Evolutionary conservation across 35 echinoderm and acorn worm species (phyloP), one percentile per base, ranked within the genome.

Genomic region (Ophioderma brevispina): DNA sequence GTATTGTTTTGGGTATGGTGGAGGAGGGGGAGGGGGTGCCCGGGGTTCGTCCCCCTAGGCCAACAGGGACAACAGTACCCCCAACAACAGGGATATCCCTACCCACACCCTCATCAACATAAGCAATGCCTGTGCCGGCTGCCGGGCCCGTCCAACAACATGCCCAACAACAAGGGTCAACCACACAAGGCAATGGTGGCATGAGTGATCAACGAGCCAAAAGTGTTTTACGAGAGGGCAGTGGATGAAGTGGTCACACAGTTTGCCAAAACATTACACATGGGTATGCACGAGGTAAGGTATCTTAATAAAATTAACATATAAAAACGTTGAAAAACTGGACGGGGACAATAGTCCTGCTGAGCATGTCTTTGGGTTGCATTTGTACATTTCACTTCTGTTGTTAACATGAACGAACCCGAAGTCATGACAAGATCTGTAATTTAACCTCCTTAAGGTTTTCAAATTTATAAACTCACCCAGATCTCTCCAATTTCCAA

Each of bases 211-310:
- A 95, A 84, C 95, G 89, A 64, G 96, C 96, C 15, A 98, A 98
- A 50, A 87, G 87, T 0, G 93, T 98, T 35, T 52, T 98, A 33
- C 95, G 95, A 35, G 96, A 98, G 49, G n/a, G 96, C 96, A 15
- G 96, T 98, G 21, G 96, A 98, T 88, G 96, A 93, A 6, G 96
- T 98, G n/a, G 96, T 98, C 8, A 98, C n/a, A 98, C 70, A 98
- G 96, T 50, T 98, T 98, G 86, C 93, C 96, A 3, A 98, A 98
- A 80, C 96, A 98, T n/a, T 64, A 98, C 96, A n/a, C 96, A 98
- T 25, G 96, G 96, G 4, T 98, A 98, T 77, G 96, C 93, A 43
- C 92, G 96, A 85, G 96, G n/a, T n/a, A n/a, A n/a, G n/a, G n/a
- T n/a, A n/a, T n/a, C n/a, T n/a, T n/a, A n/a, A n/a, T n/a, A n/a